Percentiles rank a stretch among this genome's conserved stretches.
Conservation (phyloP, 2,113 vertebrate species). For the Asarcornis scutulata region DNA sequence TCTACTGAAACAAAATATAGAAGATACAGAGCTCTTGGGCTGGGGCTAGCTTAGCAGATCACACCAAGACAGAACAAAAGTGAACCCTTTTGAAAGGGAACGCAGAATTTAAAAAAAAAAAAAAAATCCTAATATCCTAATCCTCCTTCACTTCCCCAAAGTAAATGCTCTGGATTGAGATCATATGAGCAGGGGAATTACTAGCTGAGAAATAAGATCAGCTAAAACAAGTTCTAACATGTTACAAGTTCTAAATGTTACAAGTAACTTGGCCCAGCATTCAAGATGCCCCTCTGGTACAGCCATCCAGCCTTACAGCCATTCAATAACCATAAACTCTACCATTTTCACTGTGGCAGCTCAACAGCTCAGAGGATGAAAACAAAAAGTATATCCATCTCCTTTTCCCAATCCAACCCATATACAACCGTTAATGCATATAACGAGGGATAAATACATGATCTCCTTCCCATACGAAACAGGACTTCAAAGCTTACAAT, state of each 20-base stretch:
- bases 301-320: neutral
- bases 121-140: neutral
- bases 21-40: neutral
- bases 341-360: neutral
- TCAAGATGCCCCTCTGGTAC: neutral
- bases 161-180: neutral
- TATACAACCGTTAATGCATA: neutral
- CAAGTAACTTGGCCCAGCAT: neutral
- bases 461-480: neutral
- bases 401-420: neutral
- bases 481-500: neutral
- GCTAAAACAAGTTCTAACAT: neutral
- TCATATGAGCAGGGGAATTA: neutral
- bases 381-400: neutral
- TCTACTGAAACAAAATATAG: neutral
- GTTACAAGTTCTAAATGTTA: neutral
- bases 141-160: neutral
- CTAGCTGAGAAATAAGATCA: neutral
- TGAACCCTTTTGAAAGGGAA: neutral
- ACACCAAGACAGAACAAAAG: neutral
- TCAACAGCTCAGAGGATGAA: neutral
- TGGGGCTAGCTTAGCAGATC: neutral
- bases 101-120: neutral
- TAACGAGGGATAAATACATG: rapidly evolving
- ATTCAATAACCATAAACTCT: neutral